Percentiles rank a stretch among this genome's conserved stretches.
phyloP scores from a whole-genome alignment of 1,140 invertebrate species.

The Pristionchus pacificus region DNA sequence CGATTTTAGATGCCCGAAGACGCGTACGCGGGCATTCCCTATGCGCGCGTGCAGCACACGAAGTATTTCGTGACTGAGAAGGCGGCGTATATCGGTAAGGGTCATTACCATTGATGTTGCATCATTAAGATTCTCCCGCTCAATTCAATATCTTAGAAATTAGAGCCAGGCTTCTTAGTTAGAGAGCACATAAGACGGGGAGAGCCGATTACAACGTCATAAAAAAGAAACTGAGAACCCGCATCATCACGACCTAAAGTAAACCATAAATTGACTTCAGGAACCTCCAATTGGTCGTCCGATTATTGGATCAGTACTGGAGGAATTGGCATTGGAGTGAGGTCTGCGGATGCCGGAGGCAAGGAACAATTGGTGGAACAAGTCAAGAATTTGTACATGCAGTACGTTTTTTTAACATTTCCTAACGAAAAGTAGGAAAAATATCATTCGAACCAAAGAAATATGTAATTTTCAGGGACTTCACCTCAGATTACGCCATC shows the following conservation, averaged over 20 bases:
- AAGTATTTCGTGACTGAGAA: slow-evolving; percentile 30
- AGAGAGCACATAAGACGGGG: too few relatives aligned
- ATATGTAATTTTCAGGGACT: too few relatives aligned
- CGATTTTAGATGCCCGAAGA: not conserved
- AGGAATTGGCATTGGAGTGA: slow-evolving; percentile 23
- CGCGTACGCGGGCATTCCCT: slow-evolving; percentile 11
- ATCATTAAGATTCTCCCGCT: not conserved
- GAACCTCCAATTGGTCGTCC: slow-evolving; percentile 29
- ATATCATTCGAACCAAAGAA: too few relatives aligned
- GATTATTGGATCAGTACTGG: slow-evolving; percentile 30
- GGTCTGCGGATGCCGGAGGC: slow-evolving; percentile 7
- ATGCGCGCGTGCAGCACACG: slow-evolving; percentile 22
- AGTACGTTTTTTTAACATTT: too few relatives aligned
- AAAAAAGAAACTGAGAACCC: too few relatives aligned
- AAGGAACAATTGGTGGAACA: too few relatives aligned
- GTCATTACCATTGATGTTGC: not conserved
- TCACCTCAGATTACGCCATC: too few relatives aligned
- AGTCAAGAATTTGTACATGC: too few relatives aligned
- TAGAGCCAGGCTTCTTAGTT: not conserved
- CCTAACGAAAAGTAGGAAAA: too few relatives aligned
- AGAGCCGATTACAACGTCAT: too few relatives aligned
- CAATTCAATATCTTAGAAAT: too few relatives aligned
- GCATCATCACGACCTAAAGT: too few relatives aligned
- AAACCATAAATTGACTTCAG: slow-evolving; percentile 8
- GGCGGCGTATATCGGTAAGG: slow-evolving; percentile 27